These are phyloP conservation scores for Huso huso DNA, from an alignment of 2,797 vertebrate genomes.

Conservation along the genomic window DNA sequence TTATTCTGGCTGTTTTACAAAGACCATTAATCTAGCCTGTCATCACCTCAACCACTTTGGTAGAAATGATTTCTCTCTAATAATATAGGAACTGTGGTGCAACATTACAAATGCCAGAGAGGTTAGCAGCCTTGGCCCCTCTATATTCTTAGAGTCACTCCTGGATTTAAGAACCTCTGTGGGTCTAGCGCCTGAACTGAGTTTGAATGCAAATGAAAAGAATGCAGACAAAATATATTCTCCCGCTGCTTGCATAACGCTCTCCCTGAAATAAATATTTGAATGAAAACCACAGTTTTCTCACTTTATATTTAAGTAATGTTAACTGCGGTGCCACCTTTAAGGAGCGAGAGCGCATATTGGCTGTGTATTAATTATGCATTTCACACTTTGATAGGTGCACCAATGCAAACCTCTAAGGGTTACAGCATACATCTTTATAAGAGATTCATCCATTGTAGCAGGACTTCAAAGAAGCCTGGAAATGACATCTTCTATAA, in stretches of 20 bases:
- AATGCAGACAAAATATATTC: constrained; percentile 41
- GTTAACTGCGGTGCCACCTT: too few relatives aligned
- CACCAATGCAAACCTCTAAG: too few relatives aligned
- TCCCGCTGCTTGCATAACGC: constrained; percentile 29
- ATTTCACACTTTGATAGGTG: too few relatives aligned
- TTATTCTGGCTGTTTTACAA: constrained; percentile 49
- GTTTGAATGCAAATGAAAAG: constrained; percentile 37
- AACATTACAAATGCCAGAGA: constrained; percentile 51
- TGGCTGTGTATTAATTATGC: too few relatives aligned
- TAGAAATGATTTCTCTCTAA: constrained; percentile 61
- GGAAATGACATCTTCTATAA: too few relatives aligned
- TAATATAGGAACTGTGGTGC: constrained; percentile 57
- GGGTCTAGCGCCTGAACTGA: constrained; percentile 29
- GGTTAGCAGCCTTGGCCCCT: constrained; percentile 57
- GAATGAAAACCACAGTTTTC: background rate
- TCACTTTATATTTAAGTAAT: too few relatives aligned
- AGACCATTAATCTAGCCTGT: constrained; percentile 57
- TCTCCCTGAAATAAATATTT: constrained; percentile 26
- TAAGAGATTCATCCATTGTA: too few relatives aligned
- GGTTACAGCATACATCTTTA: too few relatives aligned
- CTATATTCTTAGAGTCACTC: constrained; percentile 50
- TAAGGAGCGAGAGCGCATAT: too few relatives aligned
- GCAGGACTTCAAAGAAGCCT: too few relatives aligned
- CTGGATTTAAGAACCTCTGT: constrained; percentile 39
- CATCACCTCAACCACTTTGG: constrained; percentile 47